Conservation (phyloP, 2,113 vertebrate genomes). For the Pseudopipra pipra region DNA sequence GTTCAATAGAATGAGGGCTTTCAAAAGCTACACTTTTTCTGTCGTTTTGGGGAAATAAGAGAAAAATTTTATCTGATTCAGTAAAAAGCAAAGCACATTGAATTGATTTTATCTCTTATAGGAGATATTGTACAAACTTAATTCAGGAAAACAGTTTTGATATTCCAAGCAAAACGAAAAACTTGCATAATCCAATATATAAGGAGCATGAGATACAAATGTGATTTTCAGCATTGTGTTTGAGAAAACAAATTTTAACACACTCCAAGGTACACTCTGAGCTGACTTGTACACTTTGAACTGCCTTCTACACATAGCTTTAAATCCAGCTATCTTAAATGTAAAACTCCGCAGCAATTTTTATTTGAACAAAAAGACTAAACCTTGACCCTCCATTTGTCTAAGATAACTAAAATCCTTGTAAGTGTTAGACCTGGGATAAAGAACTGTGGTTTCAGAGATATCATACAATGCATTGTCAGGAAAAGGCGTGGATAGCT, state of each 20-base stretch:
- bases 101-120: neutral
- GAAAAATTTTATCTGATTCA: neutral
- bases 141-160: neutral
- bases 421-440: neutral
- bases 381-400: neutral
- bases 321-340: neutral
- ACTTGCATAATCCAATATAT: neutral
- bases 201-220: neutral
- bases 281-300: neutral
- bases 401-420: constrained; percentile 18
- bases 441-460: constrained; percentile 10
- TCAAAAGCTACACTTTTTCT: neutral
- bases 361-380: neutral
- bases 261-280: neutral
- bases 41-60: neutral
- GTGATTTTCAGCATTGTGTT: neutral
- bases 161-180: neutral
- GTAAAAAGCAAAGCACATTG: neutral
- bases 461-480: constrained; percentile 45
- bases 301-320: neutral
- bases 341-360: neutral
- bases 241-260: neutral
- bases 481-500: constrained; percentile 73
- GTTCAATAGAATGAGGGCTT: neutral
- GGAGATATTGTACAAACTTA: neutral